phyloP scores from a whole-genome alignment of 1,140 invertebrate genomes.

The Myzus persicae region DNA sequence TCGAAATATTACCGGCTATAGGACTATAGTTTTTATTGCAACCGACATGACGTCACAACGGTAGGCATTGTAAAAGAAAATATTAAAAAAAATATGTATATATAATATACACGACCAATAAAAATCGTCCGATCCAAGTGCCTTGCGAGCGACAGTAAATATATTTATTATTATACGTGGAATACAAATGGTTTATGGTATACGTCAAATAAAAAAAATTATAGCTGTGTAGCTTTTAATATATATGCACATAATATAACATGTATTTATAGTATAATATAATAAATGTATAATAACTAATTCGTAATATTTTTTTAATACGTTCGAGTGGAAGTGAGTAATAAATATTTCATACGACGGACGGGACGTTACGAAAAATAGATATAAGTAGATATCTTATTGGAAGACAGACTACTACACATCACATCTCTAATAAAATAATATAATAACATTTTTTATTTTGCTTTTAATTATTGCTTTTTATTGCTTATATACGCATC shows the following conservation, averaged over 20 bases:
- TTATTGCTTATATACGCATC: not conserved
- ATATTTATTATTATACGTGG: not conserved
- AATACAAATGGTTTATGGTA: slow-evolving; percentile 3
- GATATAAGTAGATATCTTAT: not conserved
- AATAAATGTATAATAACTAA: slow-evolving; percentile 15
- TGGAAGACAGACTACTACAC: not conserved
- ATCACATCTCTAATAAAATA: not conserved
- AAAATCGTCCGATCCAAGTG: not conserved
- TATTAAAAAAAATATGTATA: slow-evolving; percentile 5
- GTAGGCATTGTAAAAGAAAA: slow-evolving; percentile 2
- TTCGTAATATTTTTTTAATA: slow-evolving; percentile 19
- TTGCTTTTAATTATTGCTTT: not conserved
- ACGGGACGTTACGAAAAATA: not conserved
- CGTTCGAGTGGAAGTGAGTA: not conserved
- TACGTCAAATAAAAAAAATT: not conserved
- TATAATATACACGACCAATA: slow-evolving; percentile 1
- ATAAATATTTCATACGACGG: slow-evolving; percentile 3
- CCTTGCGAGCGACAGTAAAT: not conserved
- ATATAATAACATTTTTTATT: not conserved
- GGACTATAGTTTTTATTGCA: not conserved
- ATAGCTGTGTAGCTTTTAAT: not conserved
- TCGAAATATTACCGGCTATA: not conserved
- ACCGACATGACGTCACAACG: not conserved
- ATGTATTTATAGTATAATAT: slow-evolving; percentile 12
- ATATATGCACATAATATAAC: not conserved